phyloP scores from a whole-genome alignment of 2,113 vertebrate species.

The Pogona vitticeps region DNA sequence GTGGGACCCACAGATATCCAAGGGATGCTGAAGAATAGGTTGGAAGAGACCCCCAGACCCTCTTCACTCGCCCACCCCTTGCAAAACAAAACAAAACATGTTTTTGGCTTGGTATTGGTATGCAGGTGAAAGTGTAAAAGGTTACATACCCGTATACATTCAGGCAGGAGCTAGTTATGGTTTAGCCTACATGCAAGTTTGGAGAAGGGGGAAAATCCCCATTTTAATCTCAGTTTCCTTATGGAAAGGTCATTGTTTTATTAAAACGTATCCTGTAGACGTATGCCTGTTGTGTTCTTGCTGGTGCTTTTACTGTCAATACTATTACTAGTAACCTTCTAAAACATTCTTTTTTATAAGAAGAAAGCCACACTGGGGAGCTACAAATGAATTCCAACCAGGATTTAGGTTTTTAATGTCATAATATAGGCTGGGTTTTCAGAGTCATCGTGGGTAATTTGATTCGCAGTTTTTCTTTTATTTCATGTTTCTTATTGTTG shows the following conservation, averaged over 20 bases:
- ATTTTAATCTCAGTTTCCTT: slow-evolving; percentile 27
- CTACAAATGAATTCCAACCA: slow-evolving; percentile 15
- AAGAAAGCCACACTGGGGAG: neutral
- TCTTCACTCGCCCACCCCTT: too few relatives aligned
- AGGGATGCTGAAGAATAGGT: neutral
- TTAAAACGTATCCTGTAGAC: slow-evolving; percentile 40
- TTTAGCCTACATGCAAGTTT: neutral
- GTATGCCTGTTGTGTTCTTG: neutral
- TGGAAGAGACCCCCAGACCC: neutral
- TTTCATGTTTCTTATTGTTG: neutral
- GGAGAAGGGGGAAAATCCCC: neutral
- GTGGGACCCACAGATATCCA: neutral
- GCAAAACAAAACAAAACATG: too few relatives aligned
- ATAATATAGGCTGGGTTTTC: slow-evolving; percentile 33
- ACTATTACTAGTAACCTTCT: neutral
- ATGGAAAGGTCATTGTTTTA: slow-evolving; percentile 41
- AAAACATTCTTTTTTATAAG: slow-evolving; percentile 15
- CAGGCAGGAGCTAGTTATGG: neutral
- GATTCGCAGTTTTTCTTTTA: slow-evolving; percentile 14
- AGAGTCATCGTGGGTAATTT: slow-evolving; percentile 10
- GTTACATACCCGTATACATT: neutral
- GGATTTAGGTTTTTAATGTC: slow-evolving; percentile 25
- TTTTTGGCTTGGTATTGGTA: too few relatives aligned
- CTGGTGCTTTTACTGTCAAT: neutral
- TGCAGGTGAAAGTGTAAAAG: neutral